Percentiles rank a stretch among this genome's conserved stretches.
phyloP scores from a whole-genome alignment of 2,888 invertebrate genomes.

The Ecdyonurus torrentis region DNA sequence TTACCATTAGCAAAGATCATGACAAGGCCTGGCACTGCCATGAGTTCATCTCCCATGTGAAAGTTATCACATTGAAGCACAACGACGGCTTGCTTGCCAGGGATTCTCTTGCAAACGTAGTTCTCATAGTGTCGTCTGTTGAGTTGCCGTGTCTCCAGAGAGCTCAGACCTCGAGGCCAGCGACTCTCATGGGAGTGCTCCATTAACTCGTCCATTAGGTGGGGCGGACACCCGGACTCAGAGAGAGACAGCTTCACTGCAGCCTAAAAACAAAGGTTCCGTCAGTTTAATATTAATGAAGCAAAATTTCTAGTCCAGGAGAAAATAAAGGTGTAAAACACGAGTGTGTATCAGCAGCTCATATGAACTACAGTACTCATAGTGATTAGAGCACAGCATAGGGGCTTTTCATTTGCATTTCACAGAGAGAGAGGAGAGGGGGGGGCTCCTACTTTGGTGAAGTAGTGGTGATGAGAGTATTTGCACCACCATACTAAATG shows the following conservation, averaged over 20 bases:
- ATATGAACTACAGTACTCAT: no score
- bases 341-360: no score
- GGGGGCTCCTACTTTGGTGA: no score
- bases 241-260: slow-evolving; percentile 86
- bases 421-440: no score
- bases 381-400: no score
- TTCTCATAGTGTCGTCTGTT: slow-evolving; percentile 87
- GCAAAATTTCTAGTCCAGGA: background rate
- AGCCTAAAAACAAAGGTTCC: slow-evolving; percentile 49
- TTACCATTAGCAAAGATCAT: slow-evolving; percentile 99
- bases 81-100: slow-evolving; percentile 89
- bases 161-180: slow-evolving; percentile 87
- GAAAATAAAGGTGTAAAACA: no score
- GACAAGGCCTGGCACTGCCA: slow-evolving; percentile 88
- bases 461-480: no score
- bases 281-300: no score
- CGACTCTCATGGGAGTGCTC: slow-evolving; percentile 92
- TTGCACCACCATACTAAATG: no score
- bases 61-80: slow-evolving; percentile 88
- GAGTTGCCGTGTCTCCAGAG: slow-evolving; percentile 84
- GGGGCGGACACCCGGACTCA: slow-evolving; percentile 86
- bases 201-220: slow-evolving; percentile 88
- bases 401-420: no score
- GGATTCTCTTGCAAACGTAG: slow-evolving; percentile 86
- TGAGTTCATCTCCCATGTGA: slow-evolving; percentile 91